These are phyloP conservation scores for Platyscapa corneri DNA, from an alignment of 1,140 invertebrate genomes.

Conservation along the genomic window DNA sequence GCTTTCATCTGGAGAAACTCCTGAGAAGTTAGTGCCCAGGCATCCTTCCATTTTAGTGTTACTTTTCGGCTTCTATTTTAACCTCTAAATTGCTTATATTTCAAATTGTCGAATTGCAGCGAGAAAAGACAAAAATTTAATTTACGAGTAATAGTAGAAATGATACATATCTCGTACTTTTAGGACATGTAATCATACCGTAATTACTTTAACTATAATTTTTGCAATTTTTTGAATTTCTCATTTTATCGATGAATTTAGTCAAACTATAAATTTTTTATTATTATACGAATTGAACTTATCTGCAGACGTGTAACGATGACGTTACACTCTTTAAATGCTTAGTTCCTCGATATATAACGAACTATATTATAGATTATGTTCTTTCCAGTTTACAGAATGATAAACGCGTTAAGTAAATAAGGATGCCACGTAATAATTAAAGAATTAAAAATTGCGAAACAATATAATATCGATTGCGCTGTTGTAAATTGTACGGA, in stretches of 20 bases:
- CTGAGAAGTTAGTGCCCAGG: neutral
- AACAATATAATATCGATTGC: neutral
- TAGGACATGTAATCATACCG: neutral
- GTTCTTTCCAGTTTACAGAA: too few species aligned
- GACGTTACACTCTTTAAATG: neutral
- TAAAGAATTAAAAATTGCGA: too few species aligned
- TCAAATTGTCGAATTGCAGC: neutral
- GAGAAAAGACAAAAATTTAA: neutral
- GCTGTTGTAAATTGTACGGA: neutral
- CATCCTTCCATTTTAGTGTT: neutral
- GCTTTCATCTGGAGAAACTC: neutral
- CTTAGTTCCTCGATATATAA: too few species aligned
- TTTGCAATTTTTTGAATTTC: too few species aligned
- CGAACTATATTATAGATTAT: too few species aligned
- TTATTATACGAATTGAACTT: neutral
- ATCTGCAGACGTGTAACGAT: neutral
- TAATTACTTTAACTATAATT: neutral
- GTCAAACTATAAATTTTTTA: slow-evolving; percentile 4
- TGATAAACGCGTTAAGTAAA: too few species aligned
- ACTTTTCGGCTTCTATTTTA: neutral
- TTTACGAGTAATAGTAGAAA: neutral
- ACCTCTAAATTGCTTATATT: neutral
- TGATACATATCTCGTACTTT: neutral
- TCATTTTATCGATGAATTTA: neutral
- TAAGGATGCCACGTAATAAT: too few species aligned